These are phyloP conservation scores for Amphiura filiformis DNA, from an alignment of 35 echinoderm and acorn worm genomes.

Conservation along the genomic window DNA sequence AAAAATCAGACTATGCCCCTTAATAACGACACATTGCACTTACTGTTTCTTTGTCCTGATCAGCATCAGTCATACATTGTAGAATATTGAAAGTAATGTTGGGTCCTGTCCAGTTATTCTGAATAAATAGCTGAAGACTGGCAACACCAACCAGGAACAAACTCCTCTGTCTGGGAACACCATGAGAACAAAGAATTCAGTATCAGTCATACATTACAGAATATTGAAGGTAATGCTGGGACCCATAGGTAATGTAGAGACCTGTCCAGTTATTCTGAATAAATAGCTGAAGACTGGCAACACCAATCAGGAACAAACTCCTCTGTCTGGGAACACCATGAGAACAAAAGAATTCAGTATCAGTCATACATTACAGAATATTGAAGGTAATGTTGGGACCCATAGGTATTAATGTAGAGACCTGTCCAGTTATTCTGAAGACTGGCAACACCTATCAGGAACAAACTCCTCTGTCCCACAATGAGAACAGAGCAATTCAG, in stretches of 20 bases:
- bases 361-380: conserved; percentile 12
- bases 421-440: conserved; percentile 73
- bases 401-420: neutral
- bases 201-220: conserved; percentile 14
- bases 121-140: conserved; percentile 59
- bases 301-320: conserved; percentile 31
- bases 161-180: conserved; percentile 35
- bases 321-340: conserved; percentile 39
- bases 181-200: too few species aligned
- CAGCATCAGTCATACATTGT: conserved; percentile 12
- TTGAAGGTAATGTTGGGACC: conserved; percentile 11
- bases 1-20: too few species aligned
- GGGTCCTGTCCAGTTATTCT: conserved; percentile 73
- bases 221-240: neutral
- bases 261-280: conserved; percentile 75
- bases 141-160: conserved; percentile 43
- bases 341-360: too few species aligned
- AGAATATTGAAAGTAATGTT: neutral
- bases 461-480: conserved; percentile 36
- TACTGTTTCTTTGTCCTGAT: neutral
- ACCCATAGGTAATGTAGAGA: conserved; percentile 18
- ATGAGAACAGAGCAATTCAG: too few species aligned
- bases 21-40: too few species aligned
- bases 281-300: conserved; percentile 57
- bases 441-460: conserved; percentile 40